Evolutionary conservation across 1,140 invertebrate genomes (phyloP), one percentile per base, ranked within the genome.

Genomic region (Brachionus paranguensis): DNA sequence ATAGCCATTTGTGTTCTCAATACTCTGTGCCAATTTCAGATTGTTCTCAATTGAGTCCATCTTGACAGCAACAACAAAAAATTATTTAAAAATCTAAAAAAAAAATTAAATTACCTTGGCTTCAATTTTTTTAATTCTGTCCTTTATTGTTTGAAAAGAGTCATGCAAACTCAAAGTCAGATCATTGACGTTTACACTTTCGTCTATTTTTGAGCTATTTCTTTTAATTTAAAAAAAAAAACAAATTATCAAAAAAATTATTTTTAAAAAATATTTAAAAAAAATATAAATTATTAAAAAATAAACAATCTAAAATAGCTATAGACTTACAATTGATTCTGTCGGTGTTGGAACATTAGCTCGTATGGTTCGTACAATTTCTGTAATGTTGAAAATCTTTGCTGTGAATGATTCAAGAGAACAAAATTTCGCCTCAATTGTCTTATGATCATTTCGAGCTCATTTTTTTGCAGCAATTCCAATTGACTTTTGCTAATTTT

Each of bases 371-470:
- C 78, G 27, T 43, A 81, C 29, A 81, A 37, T 47, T 81, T 81
- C 10, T 64, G 43, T 27, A 81, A 17, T 8, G 43, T 41, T 24
- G 37, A 60, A 68, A 81, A 81, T 17, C 78, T 8, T n/a, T 81
- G 78, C 33, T 81, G 78, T 37, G 78, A 81, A 81, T 81, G 78
- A 81, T 81, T 81, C 3, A 81, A 10, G 6, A 81, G 53, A 6
- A 81, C 78, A 47, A 81, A 81, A 24, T 81, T 81, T 33, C 78
- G 29, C 53, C 78, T 81, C 53, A 81, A 47, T 81, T 81, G 78
- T 43, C 78, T 43, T 6, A 81, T 81, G 24, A 81, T 43, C 78
- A 81, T 81, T 60, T 81, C 53, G 41, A 81, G 78, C 53, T 81
- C 78, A 45, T 64, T 81, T 64, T 64, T 60, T 50, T 76, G 72